These are phyloP conservation scores for Lasioglossum lativentre DNA, from an alignment of 2,888 invertebrate genomes.

Conservation along the genomic window DNA sequence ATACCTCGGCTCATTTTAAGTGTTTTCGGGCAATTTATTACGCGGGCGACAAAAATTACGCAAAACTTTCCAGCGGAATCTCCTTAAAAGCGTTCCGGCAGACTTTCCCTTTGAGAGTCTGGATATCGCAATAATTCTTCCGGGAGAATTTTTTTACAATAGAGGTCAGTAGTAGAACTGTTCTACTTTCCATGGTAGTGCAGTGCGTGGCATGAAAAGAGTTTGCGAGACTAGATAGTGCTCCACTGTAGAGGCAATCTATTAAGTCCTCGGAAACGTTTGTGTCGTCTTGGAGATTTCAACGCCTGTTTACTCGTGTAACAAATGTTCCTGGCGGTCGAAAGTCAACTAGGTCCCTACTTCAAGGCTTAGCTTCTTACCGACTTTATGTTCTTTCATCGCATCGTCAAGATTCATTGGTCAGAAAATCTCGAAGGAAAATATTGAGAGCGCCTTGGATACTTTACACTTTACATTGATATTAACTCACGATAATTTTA, in stretches of 20 bases:
- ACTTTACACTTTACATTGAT: no score
- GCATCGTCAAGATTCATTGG: background rate
- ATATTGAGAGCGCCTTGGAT: background rate
- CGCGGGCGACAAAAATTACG: background rate
- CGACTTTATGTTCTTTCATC: background rate
- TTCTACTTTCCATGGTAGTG: background rate
- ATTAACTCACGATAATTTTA: no score
- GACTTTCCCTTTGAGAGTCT: background rate
- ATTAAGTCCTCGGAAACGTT: constrained; percentile 4
- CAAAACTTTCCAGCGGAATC: background rate
- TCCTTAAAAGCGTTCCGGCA: background rate
- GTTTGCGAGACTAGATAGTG: background rate
- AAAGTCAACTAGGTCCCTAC: background rate
- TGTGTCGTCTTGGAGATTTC: constrained; percentile 18
- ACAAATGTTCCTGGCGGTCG: constrained; percentile 17
- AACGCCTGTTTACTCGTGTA: constrained; percentile 20
- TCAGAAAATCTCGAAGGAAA: background rate
- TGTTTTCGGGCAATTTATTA: constrained; percentile 17
- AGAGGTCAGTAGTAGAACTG: background rate
- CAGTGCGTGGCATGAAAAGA: background rate
- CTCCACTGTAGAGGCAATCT: background rate
- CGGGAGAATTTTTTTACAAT: background rate
- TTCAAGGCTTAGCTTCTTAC: constrained; percentile 2
- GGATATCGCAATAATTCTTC: background rate
- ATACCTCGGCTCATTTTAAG: background rate